Conservation (phyloP, 2,797 vertebrate species). For the Catostomus latipinnis region DNA sequence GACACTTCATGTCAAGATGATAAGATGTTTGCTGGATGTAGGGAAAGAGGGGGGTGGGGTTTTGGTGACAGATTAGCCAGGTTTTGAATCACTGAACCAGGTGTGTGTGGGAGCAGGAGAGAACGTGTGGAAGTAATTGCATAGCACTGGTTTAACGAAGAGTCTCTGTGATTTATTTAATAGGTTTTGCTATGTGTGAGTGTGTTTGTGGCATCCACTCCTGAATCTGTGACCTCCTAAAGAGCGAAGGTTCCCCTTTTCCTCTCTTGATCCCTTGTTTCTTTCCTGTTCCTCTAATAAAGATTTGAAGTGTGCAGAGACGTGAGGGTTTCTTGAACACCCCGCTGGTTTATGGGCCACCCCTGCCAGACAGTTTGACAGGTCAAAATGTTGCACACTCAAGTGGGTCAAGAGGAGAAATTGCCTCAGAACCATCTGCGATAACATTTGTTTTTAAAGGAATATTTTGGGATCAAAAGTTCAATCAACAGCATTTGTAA, state of each 20-base stretch:
- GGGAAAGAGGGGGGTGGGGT: conserved; percentile 3
- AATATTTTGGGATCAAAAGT: too few relatives aligned
- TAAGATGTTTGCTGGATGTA: conserved; percentile 46
- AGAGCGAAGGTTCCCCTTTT: conserved; percentile 18
- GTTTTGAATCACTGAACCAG: conserved; percentile 41
- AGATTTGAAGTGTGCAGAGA: conserved; percentile 36
- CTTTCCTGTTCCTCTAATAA: conserved; percentile 48
- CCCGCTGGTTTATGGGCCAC: conserved; percentile 44
- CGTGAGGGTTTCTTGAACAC: conserved; percentile 14
- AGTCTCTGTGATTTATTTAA: conserved; percentile 28
- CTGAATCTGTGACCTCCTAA: conserved; percentile 38
- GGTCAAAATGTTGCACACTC: conserved; percentile 40
- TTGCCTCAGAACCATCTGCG: conserved; percentile 5
- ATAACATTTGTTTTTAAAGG: conserved; percentile 1
- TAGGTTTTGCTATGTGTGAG: conserved; percentile 16
- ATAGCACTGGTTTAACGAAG: conserved; percentile 22
- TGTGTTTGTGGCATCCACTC: conserved; percentile 1
- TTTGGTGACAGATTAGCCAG: conserved; percentile 37
- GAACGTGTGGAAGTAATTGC: conserved; percentile 35
- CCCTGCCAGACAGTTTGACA: conserved; percentile 33
- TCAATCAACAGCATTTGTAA: too few relatives aligned
- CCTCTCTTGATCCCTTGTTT: conserved; percentile 18
- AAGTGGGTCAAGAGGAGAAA: conserved; percentile 17
- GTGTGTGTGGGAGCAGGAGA: conserved; percentile 16
- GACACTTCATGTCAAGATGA: conserved; percentile 61